Base-by-base conservation (phyloP, 2,113 vertebrate species). In the Papio anubis region DNA sequence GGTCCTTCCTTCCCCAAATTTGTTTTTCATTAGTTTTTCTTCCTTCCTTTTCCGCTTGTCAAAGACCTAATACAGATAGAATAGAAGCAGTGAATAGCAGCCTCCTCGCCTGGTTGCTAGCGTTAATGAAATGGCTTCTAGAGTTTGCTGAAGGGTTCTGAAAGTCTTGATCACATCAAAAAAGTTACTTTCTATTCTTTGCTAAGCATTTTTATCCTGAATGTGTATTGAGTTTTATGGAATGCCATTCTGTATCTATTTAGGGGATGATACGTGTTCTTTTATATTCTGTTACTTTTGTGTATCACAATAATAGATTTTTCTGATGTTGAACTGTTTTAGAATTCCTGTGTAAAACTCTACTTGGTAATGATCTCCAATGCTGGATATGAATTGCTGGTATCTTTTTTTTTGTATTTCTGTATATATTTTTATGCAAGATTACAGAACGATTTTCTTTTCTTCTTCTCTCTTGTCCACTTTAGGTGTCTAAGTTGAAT, bases 361-460 rank as follows among this genome's bases (percentile, higher is more conserved):
- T 18, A 1, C 55, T 16, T 32, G 32, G 75, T 25, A 57, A 38
- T 27, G 50, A 38, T 52, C 16, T 4, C 2, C 43, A 57, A 3
- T 0, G 0, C 48, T 23, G 6, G 18, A 1, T 8, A 0, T 5
- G 43, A 11, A n/a, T 52, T 21, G 35, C 40, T 52, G 57, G 30
- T 2, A 17, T 13, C 2, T 38, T 43, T 27, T 79, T 93, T 79
- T 27, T 32, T 35, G 45, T 30, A 18, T 68, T 23, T 80, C n/a
- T 57, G n/a, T 78, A 35, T 40, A 6, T 14, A 38, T 75, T 68
- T 55, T 82, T 52, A 20, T 30, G 75, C 66, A n/a, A 88, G 27
- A 55, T 38, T 6, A 52, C 45, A 59, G 61, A 30, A 3, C 45
- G 32, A 12, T 66, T 52, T 85, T 85, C 32, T 85, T 90, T 88